Conservation (phyloP, 1,140 invertebrate genomes). For the Lutraria rhynchaena region DNA sequence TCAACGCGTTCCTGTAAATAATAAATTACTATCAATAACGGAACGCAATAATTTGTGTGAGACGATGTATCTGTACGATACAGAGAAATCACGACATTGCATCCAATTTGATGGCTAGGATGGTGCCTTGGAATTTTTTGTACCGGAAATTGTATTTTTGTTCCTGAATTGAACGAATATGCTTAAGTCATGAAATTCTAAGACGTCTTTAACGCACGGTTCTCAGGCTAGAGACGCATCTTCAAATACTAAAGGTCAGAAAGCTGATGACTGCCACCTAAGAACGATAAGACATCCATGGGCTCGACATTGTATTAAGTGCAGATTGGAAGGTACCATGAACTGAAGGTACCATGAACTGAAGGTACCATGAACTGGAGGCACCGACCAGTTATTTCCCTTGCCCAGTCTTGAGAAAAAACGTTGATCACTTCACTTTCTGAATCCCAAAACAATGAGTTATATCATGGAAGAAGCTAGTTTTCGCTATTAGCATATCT, state of each 20-base stretch:
- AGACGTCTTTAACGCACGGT: not conserved
- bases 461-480: not conserved
- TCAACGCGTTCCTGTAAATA: too few relatives aligned
- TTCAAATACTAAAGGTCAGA: conserved; percentile 37
- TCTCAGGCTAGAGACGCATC: not conserved
- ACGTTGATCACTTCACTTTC: conserved; percentile 10
- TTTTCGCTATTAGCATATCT: conserved; percentile 21
- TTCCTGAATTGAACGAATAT: not conserved
- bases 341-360: too few relatives aligned
- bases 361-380: not conserved
- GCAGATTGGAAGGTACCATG: too few relatives aligned
- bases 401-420: conserved; percentile 1
- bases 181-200: not conserved
- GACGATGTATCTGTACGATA: too few relatives aligned
- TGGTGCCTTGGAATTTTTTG: not conserved
- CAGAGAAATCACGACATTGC: too few relatives aligned
- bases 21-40: too few relatives aligned
- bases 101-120: not conserved
- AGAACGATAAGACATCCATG: not conserved
- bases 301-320: not conserved
- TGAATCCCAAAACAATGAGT: conserved; percentile 36
- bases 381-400: not conserved
- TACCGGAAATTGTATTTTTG: not conserved
- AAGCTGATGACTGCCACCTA: not conserved
- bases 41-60: too few relatives aligned